Percentiles rank a stretch among this genome's conserved stretches.
Conservation (phyloP, 2,113 vertebrate genomes). For the Synchiropus splendidus region DNA sequence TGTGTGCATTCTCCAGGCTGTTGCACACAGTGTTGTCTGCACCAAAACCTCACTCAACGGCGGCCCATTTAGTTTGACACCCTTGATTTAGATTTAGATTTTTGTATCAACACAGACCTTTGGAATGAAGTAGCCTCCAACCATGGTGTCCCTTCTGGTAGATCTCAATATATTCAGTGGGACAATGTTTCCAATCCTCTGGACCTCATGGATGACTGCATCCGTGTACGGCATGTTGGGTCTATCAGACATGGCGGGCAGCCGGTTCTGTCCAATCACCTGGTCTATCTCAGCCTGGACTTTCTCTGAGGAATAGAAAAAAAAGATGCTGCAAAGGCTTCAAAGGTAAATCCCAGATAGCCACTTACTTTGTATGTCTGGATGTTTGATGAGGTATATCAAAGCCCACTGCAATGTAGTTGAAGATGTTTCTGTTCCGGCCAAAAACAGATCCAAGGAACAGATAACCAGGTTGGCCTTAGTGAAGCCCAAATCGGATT, state of each 20-base stretch:
- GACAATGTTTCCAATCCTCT: constrained; percentile 56
- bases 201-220: not conserved
- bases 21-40: too few species aligned
- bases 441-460: constrained; percentile 80
- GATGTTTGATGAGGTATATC: constrained; percentile 77
- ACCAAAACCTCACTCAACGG: too few species aligned
- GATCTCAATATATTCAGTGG: constrained; percentile 63
- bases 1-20: too few species aligned
- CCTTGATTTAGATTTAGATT: too few species aligned
- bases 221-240: not conserved
- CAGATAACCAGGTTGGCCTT: constrained; percentile 68
- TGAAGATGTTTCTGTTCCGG: constrained; percentile 79
- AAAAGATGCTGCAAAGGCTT: not conserved
- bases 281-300: constrained; percentile 1
- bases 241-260: constrained; percentile 47
- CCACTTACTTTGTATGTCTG: constrained; percentile 67
- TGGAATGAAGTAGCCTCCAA: not conserved
- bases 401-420: constrained; percentile 80
- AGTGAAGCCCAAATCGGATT: constrained; percentile 49
- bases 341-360: too few species aligned
- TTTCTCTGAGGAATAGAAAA: not conserved
- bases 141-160: not conserved
- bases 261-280: not conserved
- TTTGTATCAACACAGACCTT: not conserved
- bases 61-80: too few species aligned